Base-by-base conservation (phyloP, 2,113 vertebrate genomes). In the Tylochromis polylepis region DNA sequence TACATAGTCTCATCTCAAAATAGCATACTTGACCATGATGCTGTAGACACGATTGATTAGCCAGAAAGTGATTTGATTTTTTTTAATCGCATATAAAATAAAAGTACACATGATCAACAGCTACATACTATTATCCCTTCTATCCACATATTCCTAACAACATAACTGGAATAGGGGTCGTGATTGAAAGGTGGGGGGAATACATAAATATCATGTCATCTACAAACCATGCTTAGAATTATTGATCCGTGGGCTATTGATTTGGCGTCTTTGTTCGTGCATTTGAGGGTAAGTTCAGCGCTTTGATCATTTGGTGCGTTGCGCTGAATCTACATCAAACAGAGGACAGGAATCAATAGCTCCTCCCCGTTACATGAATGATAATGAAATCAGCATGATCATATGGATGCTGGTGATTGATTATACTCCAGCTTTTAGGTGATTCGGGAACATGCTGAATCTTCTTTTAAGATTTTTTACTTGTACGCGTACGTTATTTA, bases 171-270 rank as follows among this genome's bases (percentile, higher is more conserved):
- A 77, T 77, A 53, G 18, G 6, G 18, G 24, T 77, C 1, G 10
- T 51, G 70, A 77, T 27, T 31, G 72, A 67, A 67, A 67, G 34
- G 34, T 41, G 72, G 29, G 46, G 46, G 46, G 46, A 51, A 80
- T 92, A 91, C 87, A 93, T 90, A 91, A 92, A 93, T 91, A 94
- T 88, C 89, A 92, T 91, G 89, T 90, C 88, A 92, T 90, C 82
- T 57, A 51, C 85, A 24, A 87, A 80, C 85, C 86, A 84, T 49
- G 82, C 91, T 91, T 86, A 60, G 92, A 94, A 91, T 95, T 92
- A 95, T 95, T 92, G 93, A 95, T 91, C 93, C 20, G 81, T 88
- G 86, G 88, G 60, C 31, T 93, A 96, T 95, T 90, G 94, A 96
- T 95, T 93, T 89, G 86, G 62, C 89, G 87, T 94, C 91, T 94